These are phyloP conservation scores for Pyrochroa serraticornis DNA, from an alignment of 2,888 invertebrate genomes.

Conservation along the genomic window DNA sequence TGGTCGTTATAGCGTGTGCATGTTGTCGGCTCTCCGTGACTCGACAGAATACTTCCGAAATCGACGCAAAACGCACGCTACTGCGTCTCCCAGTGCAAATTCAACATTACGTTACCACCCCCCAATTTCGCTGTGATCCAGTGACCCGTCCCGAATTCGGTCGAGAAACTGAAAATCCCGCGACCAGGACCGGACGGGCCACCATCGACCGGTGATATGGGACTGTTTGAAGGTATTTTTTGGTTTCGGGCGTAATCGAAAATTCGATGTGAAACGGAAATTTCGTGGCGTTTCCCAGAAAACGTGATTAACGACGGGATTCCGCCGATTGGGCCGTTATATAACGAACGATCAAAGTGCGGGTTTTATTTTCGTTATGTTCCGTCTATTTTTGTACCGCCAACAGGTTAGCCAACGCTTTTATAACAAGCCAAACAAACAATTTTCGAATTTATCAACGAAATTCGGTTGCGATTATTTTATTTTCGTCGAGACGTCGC, in stretches of 20 bases:
- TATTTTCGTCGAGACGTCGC: too few species aligned
- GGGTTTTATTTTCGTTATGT: slow-evolving; percentile 16
- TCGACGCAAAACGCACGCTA: slow-evolving; percentile 27
- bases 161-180: neutral
- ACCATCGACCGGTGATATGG: slow-evolving; percentile 44
- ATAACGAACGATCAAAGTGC: slow-evolving; percentile 20
- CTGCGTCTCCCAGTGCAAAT: slow-evolving; percentile 2
- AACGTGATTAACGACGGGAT: slow-evolving; percentile 13
- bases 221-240: slow-evolving; percentile 51
- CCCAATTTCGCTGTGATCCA: slow-evolving; percentile 20
- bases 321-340: slow-evolving; percentile 21
- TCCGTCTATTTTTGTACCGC: slow-evolving; percentile 10
- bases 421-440: too few species aligned
- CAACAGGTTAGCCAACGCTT: neutral
- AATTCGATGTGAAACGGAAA: too few species aligned
- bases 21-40: slow-evolving; percentile 33
- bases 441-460: too few species aligned
- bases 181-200: too few species aligned
- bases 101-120: neutral
- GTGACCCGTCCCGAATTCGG: slow-evolving; percentile 6
- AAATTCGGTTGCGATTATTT: too few species aligned
- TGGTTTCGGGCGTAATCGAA: too few species aligned
- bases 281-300: neutral
- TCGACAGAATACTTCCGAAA: slow-evolving; percentile 43
- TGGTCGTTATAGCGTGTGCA: slow-evolving; percentile 28